Percentiles rank a stretch among this genome's conserved stretches.
Evolutionary conservation across 1,140 invertebrate species (phyloP).

Genomic region (Pissodes strobi): DNA sequence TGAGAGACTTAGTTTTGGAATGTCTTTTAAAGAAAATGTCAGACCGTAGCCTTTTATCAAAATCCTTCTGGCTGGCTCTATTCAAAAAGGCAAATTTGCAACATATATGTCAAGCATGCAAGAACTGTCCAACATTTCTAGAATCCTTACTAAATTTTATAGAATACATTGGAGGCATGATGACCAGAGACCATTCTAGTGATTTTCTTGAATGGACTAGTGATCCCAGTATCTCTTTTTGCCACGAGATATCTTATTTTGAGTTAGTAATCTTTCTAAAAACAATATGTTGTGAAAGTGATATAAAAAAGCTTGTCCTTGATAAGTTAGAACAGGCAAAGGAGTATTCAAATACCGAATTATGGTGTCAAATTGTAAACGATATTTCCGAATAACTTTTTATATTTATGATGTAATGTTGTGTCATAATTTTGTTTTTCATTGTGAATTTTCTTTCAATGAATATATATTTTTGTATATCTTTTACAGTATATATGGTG

Average conservation of each 20-base stretch:
- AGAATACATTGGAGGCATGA: constrained; percentile 61
- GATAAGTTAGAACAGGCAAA: constrained; percentile 34
- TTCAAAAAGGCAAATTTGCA: constrained; percentile 56
- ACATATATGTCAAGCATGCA: constrained; percentile 56
- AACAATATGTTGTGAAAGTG: constrained; percentile 46
- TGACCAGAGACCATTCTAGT: constrained; percentile 43
- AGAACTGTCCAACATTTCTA: constrained; percentile 57
- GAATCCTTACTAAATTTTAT: constrained; percentile 60
- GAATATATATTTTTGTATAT: too few relatives aligned
- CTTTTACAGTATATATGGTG: background rate
- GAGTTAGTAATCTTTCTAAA: constrained; percentile 58
- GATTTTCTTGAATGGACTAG: constrained; percentile 49
- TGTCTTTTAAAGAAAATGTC: constrained; percentile 57
- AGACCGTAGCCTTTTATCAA: constrained; percentile 52
- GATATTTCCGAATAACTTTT: constrained; percentile 23
- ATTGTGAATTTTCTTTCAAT: constrained; percentile 10
- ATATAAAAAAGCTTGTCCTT: constrained; percentile 25
- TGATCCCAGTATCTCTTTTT: constrained; percentile 51
- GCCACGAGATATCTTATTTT: constrained; percentile 59
- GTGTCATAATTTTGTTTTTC: background rate
- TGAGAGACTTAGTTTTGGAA: constrained; percentile 57
- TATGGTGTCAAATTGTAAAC: constrained; percentile 40
- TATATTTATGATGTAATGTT: constrained; percentile 6
- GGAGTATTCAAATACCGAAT: constrained; percentile 33
- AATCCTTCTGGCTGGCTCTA: constrained; percentile 58